These are phyloP conservation scores for Chrysolina oricalcia DNA, from an alignment of 2,888 invertebrate genomes.

Conservation along the genomic window DNA sequence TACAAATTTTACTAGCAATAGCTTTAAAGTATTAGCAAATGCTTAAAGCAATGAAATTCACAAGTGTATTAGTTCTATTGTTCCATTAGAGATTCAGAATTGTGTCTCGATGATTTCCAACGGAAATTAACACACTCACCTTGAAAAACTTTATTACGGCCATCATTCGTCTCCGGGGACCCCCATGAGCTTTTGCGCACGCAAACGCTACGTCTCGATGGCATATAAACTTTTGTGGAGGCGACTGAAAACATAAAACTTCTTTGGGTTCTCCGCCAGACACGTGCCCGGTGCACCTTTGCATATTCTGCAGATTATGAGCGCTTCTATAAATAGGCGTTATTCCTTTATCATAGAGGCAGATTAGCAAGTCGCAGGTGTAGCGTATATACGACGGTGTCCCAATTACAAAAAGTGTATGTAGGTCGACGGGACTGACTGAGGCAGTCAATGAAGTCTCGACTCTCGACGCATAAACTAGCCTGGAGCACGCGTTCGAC, in stretches of 20 bases:
- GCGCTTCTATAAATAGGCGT: conserved; percentile 28
- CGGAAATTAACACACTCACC: not conserved
- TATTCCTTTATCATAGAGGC: conserved; percentile 29
- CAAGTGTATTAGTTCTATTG: too few relatives aligned
- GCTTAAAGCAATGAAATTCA: too few relatives aligned
- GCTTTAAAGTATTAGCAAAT: too few relatives aligned
- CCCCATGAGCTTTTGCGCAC: not conserved
- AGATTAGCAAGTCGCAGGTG: conserved; percentile 26
- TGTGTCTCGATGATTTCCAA: too few relatives aligned
- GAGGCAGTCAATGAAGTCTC: conserved; percentile 3
- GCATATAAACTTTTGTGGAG: not conserved
- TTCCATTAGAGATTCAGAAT: too few relatives aligned
- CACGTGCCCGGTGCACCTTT: conserved; percentile 26
- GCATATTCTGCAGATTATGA: conserved; percentile 24
- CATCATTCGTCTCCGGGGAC: conserved; percentile 11
- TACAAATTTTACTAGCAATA: too few relatives aligned
- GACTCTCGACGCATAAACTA: not conserved
- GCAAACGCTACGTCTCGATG: not conserved
- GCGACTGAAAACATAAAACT: conserved; percentile 1
- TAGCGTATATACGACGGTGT: conserved; percentile 26
- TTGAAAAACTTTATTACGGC: not conserved
- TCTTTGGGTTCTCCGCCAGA: not conserved
- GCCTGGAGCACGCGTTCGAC: not conserved
- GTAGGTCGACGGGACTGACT: conserved; percentile 19
- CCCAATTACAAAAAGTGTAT: conserved; percentile 18